Base-by-base conservation (phyloP, 2,113 vertebrate genomes). In the Arvicanthis niloticus region DNA sequence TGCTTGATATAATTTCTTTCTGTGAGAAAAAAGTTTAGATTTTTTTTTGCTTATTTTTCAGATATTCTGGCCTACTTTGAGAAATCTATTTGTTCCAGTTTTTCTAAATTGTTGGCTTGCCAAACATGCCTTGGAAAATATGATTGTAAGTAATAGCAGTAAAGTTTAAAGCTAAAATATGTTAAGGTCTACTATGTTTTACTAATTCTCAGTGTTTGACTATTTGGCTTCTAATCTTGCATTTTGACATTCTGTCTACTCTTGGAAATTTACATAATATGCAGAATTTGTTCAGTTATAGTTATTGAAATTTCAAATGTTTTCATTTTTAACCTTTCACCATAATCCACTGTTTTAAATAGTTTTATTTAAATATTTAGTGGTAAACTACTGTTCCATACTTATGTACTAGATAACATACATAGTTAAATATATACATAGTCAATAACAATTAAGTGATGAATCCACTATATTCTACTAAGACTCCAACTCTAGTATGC, bases 21-120 rank as follows among this genome's bases (percentile, higher is more conserved):
- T 91, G 77, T 45, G 11, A 95, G 65, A 85, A 89, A 62, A 91
- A 95, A 96, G 75, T 96, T 89, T 65, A 91, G 85, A 5, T 45
- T 45, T 45, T 45, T 45, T 45, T 95, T 96, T 73, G 81, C 97
- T 96, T 97, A 88, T 89, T 94, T 96, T 98, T 98, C 98, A 99
- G 99, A 99, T 99, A 98, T 99, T 99, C 97, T 99, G 98, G 98
- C 98, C 97, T 95, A 97, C 98, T 17, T 97, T 99, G 97, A 98
- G 99, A 97, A 99, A 99, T 98, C 97, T 99, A 29, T 99, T 99
- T 98, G 99, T 99, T 95, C 99, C 99, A 72, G 99, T 99, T 45
- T 99, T 99, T 98, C 98, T 99, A 96, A 99, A 99, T 93, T 99
- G 99, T 95, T 99, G 99, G 99, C 97, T 99, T 96, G 99, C 99